Evolutionary conservation across 2,113 vertebrate species (phyloP), one percentile per base, ranked within the genome.

Genomic region (Ptilorrhoa leucosticta): DNA sequence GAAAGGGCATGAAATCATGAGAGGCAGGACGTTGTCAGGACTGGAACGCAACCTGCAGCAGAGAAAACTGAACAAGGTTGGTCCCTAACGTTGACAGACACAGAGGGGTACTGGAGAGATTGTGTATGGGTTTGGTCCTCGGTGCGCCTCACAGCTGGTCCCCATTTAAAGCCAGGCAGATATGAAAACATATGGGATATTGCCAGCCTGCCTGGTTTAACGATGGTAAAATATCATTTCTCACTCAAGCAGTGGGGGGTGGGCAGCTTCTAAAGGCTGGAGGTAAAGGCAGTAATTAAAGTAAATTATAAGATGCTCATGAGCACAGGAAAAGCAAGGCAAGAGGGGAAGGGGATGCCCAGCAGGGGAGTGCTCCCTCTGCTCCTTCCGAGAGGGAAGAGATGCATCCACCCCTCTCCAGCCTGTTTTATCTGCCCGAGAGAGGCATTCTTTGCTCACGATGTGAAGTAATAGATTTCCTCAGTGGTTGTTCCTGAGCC

Each of bases 11-110:
- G 47, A 53, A 88, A 95, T 73, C 23, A 2, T 1, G 4, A 80
- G 31, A 72, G 51, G 39, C 0, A 0, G 56, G 63, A 71, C 0
- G 0, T 51, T 61, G 56, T 86, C 6, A 4, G 57, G 60, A 45
- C 33, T 44, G 57, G 53, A 64, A 76, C 28, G 50, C 51, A 90
- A 89, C 15, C 5, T 48, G 24, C 48, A 42, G 61, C 50, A 86
- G 47, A 40, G 45, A 87, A 91, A 65, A 83, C 19, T 28, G 53
- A 47, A 51, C 30, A 24, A 47, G 23, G 13, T 50, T 45, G 45
- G 28, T 65, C 28, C 16, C n/a, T 30, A 35, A 7, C 0, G 0
- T 4, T 54, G 40, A 53, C 57, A 92, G 87, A 66, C 14, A 16
- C 33, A 42, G 58, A 48, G 30, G 31, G 42, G 17, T 35, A 33